Evolutionary conservation across 2,113 vertebrate genomes (phyloP).

Genomic region (Drymodes brunneopygia): DNA sequence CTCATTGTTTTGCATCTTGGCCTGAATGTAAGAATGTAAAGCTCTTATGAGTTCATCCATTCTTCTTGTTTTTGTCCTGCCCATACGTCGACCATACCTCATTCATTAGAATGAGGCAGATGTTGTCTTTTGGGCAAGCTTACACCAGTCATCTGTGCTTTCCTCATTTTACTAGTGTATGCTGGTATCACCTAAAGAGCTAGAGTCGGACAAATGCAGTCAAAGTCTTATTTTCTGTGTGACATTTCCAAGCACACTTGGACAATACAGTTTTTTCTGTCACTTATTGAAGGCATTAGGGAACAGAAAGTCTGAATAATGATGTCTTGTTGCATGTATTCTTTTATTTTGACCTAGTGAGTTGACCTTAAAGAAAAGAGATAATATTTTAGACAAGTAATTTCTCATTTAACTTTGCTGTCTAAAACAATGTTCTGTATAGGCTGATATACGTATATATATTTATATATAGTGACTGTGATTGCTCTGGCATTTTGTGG

Average conservation of each 20-base stretch:
- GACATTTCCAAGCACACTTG: not conserved
- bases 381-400: conserved; percentile 19
- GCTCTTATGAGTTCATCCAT: not conserved
- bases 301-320: not conserved
- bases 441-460: not conserved
- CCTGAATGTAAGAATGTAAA: not conserved
- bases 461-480: not conserved
- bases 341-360: conserved; percentile 16
- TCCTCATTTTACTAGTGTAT: not conserved
- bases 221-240: not conserved
- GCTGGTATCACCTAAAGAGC: not conserved
- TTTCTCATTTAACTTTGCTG: conserved; percentile 13
- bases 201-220: not conserved
- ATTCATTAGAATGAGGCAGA: not conserved
- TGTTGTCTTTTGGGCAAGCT: not conserved
- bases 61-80: not conserved
- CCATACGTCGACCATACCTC: too few relatives aligned
- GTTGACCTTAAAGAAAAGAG: conserved; percentile 12
- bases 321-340: not conserved
- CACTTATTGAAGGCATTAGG: not conserved
- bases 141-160: not conserved
- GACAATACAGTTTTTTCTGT: not conserved
- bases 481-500: conserved; percentile 25
- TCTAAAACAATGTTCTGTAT: not conserved
- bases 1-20: not conserved